Base-by-base conservation (phyloP, 2,113 vertebrate genomes). In the Boleophthalmus pectinirostris region DNA sequence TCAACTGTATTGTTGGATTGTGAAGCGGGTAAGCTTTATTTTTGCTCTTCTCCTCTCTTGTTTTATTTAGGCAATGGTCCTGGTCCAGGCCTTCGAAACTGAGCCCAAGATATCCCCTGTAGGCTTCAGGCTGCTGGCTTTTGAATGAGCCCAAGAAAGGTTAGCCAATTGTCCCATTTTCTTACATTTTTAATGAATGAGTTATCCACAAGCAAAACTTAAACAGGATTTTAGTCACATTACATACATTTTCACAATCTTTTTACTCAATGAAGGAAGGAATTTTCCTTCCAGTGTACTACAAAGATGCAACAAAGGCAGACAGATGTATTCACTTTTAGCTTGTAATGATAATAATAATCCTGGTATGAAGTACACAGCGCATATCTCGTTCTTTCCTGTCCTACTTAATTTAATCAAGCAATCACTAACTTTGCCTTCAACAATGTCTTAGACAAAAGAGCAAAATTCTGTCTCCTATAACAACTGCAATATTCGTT, bases 51-150 rank as follows among this genome's bases (percentile, higher is more conserved):
- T 51, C 68, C 58, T 67, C 66, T 47, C 65, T 70, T 38, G 24
- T 15, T 35, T 23, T 29, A 58, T 38, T 63, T 78, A 64, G 51
- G 38, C 64, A 53, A 45, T 20, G 43, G 78, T n/a, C 69, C 49
- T 23, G n/a, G 46, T 73, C 86, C 88, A 60, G 79, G 43, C 74
- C 74, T 73, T 51, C 68, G 8, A 61, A 75, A 60, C 33, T 12
- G 51, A 80, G 14, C 33, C 24, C 15, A 33, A 69, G 3, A 9
- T 54, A 47, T 29, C 68, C 73, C 45, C 46, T 43, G 38, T 43
- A 0, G 43, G 81, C 43, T 73, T 78, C 85, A 85, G 38, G 38
- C 88, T 88, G 82, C 74, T 5, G 8, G 78, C 77, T 20, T 66
- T 78, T 21, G 11, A 61, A 66, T 60, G 16, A 8, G 5, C 63